Base-by-base conservation (phyloP, 1,140 invertebrate genomes). In the Hypothenemus hampei region DNA sequence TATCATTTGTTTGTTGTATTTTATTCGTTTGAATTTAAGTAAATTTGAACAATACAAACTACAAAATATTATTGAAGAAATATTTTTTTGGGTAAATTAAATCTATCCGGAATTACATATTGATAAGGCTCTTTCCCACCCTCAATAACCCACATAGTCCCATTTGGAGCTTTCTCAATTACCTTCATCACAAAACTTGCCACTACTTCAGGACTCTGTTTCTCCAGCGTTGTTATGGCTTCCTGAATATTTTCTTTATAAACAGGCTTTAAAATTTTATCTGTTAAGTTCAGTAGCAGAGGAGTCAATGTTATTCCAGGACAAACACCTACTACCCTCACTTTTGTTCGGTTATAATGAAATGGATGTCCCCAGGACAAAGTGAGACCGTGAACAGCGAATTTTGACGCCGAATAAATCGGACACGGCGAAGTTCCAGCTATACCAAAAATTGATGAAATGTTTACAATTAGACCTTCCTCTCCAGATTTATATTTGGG, bases 291-390 rank as follows among this genome's bases (percentile, higher is more conserved):
- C 2, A 18, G 7, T 21, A 43, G 5, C 18, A 43, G 3, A 18
- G 33, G 37, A 6, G 40, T 22, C 58, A 35, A 15, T 11, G 69
- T 70, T 6, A 65, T 20, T 8, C 70, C 70, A 8, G 71, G 71
- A 57, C 70, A 71, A 7, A 72, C 48, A 0, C 59, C 55, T 6
- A 72, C 23, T 5, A 69, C 62, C 48, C 58, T 59, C 3, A 72
- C 64, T 29, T 68, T 65, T 1, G 63, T 63, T 39, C 52, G 58
- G 2, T 65, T 39, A 16, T 63, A 65, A 39, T 57, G 46, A 2
- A 23, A 10, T 7, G 46, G 37, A n/a, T 29, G 22, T 15, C 64
- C 62, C 52, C 60, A 62, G 5, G 55, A 24, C 31, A 57, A 56
- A 21, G 46, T 62, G 22, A 67, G 20, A 15, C 62, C 65, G 3